These are phyloP conservation scores for Asteroscopus sphinx DNA, from an alignment of 2,888 invertebrate genomes.

Conservation along the genomic window DNA sequence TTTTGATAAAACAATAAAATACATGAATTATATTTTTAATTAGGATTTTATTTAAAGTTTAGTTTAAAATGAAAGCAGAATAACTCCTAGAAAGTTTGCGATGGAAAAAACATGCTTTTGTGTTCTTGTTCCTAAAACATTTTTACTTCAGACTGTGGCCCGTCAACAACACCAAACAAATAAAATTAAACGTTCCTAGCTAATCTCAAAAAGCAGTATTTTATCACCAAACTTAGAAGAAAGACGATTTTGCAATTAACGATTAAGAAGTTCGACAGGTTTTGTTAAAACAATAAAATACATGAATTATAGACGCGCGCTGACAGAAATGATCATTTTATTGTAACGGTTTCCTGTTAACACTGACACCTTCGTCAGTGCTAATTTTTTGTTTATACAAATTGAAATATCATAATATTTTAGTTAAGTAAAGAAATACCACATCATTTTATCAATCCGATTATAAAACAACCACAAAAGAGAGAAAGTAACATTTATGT, in stretches of 20 bases:
- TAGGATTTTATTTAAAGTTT: too few relatives aligned
- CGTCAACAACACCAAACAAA: conserved; percentile 20
- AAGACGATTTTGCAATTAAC: too few relatives aligned
- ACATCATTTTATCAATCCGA: conserved; percentile 14
- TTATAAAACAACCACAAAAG: conserved; percentile 14
- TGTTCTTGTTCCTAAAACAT: conserved; percentile 9
- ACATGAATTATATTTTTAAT: conserved; percentile 55
- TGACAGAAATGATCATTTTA: conserved; percentile 59
- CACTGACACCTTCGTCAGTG: conserved; percentile 54
- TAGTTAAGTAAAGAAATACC: conserved; percentile 33
- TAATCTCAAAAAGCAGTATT: conserved; percentile 39
- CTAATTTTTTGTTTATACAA: conserved; percentile 55
- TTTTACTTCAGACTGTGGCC: conserved; percentile 18
- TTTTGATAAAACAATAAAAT: conserved; percentile 64
- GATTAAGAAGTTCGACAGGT: conserved; percentile 50
- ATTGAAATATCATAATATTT: conserved; percentile 54
- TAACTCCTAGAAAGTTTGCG: too few relatives aligned
- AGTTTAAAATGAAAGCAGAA: too few relatives aligned
- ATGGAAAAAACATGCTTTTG: conserved; percentile 6
- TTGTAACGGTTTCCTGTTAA: conserved; percentile 60
- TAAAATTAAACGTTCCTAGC: conserved; percentile 41
- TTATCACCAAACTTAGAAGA: conserved; percentile 42
- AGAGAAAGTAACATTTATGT: too few relatives aligned
- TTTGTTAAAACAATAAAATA: conserved; percentile 63
- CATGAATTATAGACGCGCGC: conserved; percentile 52